A percentile compares a stretch with the other conserved stretches of the same genome.
Conservation (phyloP, 2,113 vertebrate genomes). For the Microtus ochrogaster region DNA sequence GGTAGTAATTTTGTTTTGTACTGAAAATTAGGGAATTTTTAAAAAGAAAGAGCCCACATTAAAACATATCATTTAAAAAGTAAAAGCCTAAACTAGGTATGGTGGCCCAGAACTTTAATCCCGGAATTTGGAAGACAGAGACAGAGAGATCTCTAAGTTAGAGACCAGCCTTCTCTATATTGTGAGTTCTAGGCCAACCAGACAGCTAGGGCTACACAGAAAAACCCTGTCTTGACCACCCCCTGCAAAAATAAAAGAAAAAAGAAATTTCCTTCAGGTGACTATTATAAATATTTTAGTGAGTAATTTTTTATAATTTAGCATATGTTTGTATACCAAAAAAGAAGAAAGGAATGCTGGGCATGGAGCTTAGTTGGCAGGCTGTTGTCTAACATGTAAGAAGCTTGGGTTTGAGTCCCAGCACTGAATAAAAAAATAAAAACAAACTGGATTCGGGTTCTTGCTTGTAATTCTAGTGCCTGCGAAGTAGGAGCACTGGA, state of each 20-base stretch:
- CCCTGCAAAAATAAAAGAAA: neutral
- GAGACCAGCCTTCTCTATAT: neutral
- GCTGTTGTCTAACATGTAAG: neutral
- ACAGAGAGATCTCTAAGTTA: neutral
- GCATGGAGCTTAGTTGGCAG: neutral
- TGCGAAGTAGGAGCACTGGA: neutral
- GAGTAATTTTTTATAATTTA: neutral
- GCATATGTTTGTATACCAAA: neutral
- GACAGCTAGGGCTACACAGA: neutral
- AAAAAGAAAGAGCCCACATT: neutral
- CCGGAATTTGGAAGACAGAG: neutral
- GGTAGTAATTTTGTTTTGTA: neutral
- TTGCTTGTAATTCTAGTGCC: neutral
- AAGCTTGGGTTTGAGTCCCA: neutral
- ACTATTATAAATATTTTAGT: neutral
- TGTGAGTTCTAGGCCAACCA: neutral
- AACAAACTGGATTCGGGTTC: neutral
- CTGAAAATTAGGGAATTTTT: neutral
- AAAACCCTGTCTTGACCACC: neutral
- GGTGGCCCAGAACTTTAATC: neutral
- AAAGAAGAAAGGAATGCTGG: neutral
- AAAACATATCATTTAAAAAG: slow-evolving; percentile 42
- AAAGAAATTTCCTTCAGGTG: neutral
- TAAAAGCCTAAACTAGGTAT: neutral
- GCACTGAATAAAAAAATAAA: neutral